A percentile compares a stretch with the other conserved stretches of the same genome.
phyloP scores from a whole-genome alignment of 2,797 vertebrate genomes.

The Danio aesculapii region DNA sequence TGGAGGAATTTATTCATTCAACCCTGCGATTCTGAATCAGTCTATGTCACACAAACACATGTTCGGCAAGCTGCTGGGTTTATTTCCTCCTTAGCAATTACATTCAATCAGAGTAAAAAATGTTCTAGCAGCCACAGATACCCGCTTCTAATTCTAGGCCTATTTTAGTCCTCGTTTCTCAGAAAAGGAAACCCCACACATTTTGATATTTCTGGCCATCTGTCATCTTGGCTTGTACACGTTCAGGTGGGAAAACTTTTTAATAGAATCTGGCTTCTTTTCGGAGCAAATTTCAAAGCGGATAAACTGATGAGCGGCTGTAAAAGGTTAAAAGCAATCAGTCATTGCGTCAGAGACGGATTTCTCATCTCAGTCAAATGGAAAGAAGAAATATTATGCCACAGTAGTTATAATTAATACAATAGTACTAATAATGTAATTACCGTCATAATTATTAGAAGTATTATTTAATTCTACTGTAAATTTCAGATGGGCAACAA shows the following conservation, averaged over 20 bases:
- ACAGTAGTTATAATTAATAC: too few species aligned
- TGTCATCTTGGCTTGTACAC: constrained; percentile 24
- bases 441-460: neutral
- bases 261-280: neutral
- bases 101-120: constrained; percentile 23
- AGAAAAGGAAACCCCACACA: constrained; percentile 14
- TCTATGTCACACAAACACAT: constrained; percentile 47
- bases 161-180: constrained; percentile 25
- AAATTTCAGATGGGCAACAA: neutral
- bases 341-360: constrained; percentile 5
- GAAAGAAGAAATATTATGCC: neutral
- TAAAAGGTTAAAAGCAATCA: neutral
- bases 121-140: constrained; percentile 11
- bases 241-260: constrained; percentile 27
- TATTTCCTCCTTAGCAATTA: constrained; percentile 38
- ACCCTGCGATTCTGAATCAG: constrained; percentile 52
- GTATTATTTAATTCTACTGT: neutral
- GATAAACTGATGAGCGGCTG: neutral
- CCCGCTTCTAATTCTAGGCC: neutral
- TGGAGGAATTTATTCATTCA: constrained; percentile 52
- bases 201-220: constrained; percentile 29
- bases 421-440: too few species aligned
- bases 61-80: constrained; percentile 45
- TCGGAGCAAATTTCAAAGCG: neutral
- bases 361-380: neutral